Evolutionary conservation across 2,888 invertebrate genomes (phyloP), one percentile per base, ranked within the genome.

Genomic region (Trachelus tabidus): DNA sequence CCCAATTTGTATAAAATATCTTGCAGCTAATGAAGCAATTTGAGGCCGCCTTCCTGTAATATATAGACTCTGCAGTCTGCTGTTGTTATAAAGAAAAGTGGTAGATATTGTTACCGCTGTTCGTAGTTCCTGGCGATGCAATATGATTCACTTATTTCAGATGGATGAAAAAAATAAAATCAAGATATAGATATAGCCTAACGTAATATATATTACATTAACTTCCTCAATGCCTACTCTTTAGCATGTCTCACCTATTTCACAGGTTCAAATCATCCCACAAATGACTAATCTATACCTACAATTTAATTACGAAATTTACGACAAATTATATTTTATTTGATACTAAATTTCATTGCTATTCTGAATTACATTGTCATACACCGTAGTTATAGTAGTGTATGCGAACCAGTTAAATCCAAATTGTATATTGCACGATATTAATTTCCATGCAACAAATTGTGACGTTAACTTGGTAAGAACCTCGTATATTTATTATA

Each of bases 1-100:
- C 85, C 89, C 90, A 90, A 90, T 91, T 91, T 90, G 90, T 91
- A 90, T 90, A 90, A 90, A 91, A 90, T 90, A 90, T 90, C 88
- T 87, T 86, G 84, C 84, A 85, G 89, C 89, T 91, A 91, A 91
- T 90, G 91, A 91, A 91, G 90, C 90, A 91, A 91, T 91, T 91
- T 90, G 90, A 91, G 86, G 89, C 89, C 89, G 90, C 88, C 91
- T 87, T 83, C 82, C 82, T 84, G 81, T 91, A 90, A 91, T 88
- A 88, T 89, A 90, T 89, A 87, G 87, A 88, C 88, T 89, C 87
- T 87, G 85, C 85, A 80, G 82, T 84, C 69, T 75, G 23, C 75
- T 77, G 80, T 84, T 86, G 85, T 88, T 87, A 88, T 82, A 83
- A 84, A 87, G 87, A 86, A 85, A 56, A 56, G 40, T 6, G 40